Base-by-base conservation (phyloP, 2,113 vertebrate species). In the Fukomys damarensis region DNA sequence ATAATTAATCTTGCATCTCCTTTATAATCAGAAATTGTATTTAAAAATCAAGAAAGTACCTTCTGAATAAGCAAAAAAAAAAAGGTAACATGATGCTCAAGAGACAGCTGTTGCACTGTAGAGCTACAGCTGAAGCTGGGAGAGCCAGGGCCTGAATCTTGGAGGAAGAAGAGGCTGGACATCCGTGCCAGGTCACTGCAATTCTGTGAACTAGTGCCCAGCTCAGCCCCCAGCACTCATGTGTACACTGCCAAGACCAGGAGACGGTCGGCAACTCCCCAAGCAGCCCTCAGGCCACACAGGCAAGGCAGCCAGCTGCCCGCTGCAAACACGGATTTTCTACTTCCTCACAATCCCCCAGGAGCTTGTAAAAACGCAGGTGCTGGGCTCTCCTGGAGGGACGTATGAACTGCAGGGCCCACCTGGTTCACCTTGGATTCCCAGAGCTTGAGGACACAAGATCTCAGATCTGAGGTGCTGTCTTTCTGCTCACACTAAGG, bases 41-140 rank as follows among this genome's bases (percentile, higher is more conserved):
- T 77, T 96, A 90, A 84, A 49, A 91, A 74, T 84, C 43, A 84
- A 87, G 85, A 74, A 76, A 93, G 5, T 58, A 26, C 46, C 43
- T 63, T 85, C 38, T 22, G 6, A 4, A 10, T 81, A 84, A 97
- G 43, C 49, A 92, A 89, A 77, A 56, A 89, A 77, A 56, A 41
- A 26, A 17, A 54, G 90, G 7, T 1, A 81, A 28, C 9, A 87
- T 0, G 3, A 66, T 43, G n/a, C 41, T 43, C 8, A 49, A 22
- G 68, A 65, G 77, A 82, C 0, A 43, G 80, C 58, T 59, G 61
- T 22, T 92, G 65, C 16, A 22, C 43, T 19, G 7, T 8, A 12
- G 87, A 43, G 7, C 41, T 58, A 38, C 0, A 24, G 52, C 14
- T 61, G 16, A 56, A 43, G 10, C 13, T 22, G 58, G 43, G 41